Evolutionary conservation across 2,113 vertebrate genomes (phyloP), one percentile per base, ranked within the genome.

Genomic region (Anseranas semipalmata): DNA sequence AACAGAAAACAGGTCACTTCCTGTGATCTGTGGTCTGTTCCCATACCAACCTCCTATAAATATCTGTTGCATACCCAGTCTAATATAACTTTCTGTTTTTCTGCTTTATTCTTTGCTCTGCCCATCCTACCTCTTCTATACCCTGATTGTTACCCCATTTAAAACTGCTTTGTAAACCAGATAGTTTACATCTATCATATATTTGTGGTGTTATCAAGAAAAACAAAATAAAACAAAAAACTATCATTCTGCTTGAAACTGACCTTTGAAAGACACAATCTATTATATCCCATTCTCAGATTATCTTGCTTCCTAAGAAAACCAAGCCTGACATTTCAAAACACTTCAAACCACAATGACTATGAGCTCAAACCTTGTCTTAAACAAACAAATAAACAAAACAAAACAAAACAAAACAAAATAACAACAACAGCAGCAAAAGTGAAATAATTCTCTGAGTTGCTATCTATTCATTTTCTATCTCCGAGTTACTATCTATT

Each of bases 31-130:
- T 80, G 56, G 10, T 3, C 6, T 73, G 37, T 76, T 79, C 35
- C 20, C 13, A 62, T 18, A 25, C 18, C 15, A 37, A 56, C 80
- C 28, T 90, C 5, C n/a, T 50, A 6, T 55, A 28, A 52, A 58
- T 0, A 0, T 10, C 10, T 74, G 15, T 9, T 59, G 77, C 5
- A 28, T 39, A 46, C 0, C 21, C 28, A 37, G 12, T 22, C 19
- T 66, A 58, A 53, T 15, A 15, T 62, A 71, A 5, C 6, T 80
- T 73, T 53, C 16, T 71, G 15, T 53, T 73, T 90, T 66, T 39
- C 14, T 74, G 19, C 53, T 70, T 90, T 66, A 30, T 9, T 83
- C 27, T 55, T 73, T n/a, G 60, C 5, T 35, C 21, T 25, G 17
- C 8, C 78, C 12, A 41, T 74, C 15, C 24, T 2, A 0, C 46